These are phyloP conservation scores for Drosophila yooni DNA, from an alignment of 2,888 invertebrate species.

Conservation along the genomic window DNA sequence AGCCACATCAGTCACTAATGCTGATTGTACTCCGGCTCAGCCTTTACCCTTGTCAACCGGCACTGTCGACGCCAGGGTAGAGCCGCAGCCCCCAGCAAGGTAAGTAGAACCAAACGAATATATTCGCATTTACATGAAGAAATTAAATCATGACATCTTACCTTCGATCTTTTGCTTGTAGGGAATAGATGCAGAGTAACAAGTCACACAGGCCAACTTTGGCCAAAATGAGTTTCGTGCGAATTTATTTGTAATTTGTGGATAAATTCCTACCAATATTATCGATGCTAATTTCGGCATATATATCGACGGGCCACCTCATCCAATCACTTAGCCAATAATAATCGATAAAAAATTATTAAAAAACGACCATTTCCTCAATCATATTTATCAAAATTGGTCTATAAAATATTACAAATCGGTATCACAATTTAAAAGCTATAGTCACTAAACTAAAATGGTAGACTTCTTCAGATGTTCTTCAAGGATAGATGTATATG, in stretches of 20 bases:
- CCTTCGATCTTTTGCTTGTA: background rate
- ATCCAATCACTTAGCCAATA: background rate
- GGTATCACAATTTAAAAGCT: background rate
- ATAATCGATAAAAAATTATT: too few relatives aligned
- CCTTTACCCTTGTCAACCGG: background rate
- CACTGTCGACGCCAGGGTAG: background rate
- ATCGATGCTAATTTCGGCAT: background rate
- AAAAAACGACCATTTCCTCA: background rate
- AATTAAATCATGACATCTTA: constrained; percentile 2
- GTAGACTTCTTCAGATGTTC: background rate
- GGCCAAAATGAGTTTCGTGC: background rate
- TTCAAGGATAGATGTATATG: background rate
- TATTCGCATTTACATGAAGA: background rate
- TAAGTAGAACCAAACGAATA: constrained; percentile 27
- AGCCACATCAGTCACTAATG: constrained; percentile 10
- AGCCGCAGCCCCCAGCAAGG: constrained; percentile 75
- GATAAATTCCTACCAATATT: background rate
- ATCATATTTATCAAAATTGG: background rate
- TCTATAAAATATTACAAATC: background rate
- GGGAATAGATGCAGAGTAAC: background rate
- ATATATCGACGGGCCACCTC: background rate
- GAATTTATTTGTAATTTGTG: background rate
- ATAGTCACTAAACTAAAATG: background rate
- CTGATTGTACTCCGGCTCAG: constrained; percentile 1
- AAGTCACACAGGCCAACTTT: background rate